phyloP scores from a whole-genome alignment of 64 coral and sea anemone genomes.

The Dendronephthya gigantea region DNA sequence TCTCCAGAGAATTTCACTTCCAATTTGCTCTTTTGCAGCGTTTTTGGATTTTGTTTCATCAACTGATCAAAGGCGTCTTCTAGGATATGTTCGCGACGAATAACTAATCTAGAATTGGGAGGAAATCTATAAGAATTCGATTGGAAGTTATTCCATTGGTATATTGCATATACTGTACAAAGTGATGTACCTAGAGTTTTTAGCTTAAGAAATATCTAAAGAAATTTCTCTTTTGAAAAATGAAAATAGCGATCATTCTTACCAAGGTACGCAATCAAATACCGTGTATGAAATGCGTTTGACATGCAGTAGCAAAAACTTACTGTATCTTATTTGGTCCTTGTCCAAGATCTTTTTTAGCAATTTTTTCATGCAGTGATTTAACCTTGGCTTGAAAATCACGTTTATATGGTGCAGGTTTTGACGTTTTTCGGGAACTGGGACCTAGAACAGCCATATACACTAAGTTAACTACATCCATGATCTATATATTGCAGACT shows the following conservation, averaged over 20 bases:
- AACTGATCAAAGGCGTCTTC: conserved; percentile 99
- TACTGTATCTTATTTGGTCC: conserved; percentile 98
- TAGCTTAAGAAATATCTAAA: too few species aligned
- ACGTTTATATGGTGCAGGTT: conserved; percentile 79
- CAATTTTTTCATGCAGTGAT: conserved; percentile 83
- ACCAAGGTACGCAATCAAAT: neutral
- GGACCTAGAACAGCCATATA: conserved; percentile 27
- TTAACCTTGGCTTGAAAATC: conserved; percentile 98
- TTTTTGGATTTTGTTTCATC: conserved; percentile 91
- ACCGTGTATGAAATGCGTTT: neutral
- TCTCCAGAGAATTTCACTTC: conserved; percentile 89
- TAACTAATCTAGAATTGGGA: conserved; percentile 44
- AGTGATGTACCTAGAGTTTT: too few species aligned
- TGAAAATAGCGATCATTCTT: neutral
- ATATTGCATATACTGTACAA: too few species aligned
- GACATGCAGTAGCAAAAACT: conserved; percentile 2
- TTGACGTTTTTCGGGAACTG: conserved; percentile 17
- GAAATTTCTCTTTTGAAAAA: too few species aligned
- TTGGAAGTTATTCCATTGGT: too few species aligned
- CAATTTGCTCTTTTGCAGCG: conserved; percentile 66
- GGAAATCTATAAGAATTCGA: too few species aligned
- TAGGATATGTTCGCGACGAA: conserved; percentile 74
- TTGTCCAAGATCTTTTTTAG: conserved; percentile 90
- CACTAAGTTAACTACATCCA: too few species aligned
- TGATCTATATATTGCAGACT: neutral